Conservation (phyloP, 35 echinoderm and acorn worm species). For the Holothuria glaberrima region DNA sequence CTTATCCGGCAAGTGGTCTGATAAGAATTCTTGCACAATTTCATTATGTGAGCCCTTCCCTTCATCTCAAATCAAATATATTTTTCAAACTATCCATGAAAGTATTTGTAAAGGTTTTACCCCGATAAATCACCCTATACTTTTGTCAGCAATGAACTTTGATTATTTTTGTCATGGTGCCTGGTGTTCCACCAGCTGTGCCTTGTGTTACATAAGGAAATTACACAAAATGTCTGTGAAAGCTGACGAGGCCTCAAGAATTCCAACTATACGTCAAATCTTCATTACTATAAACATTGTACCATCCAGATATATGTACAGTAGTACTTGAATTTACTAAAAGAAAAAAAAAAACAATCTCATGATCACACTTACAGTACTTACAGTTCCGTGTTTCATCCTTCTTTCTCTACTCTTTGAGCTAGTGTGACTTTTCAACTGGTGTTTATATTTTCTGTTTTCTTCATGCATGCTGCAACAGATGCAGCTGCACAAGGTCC, state of each 20-base stretch:
- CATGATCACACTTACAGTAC: background rate
- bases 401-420: conserved; percentile 12
- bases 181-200: background rate
- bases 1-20: background rate
- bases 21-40: background rate
- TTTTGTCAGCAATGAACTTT: conserved; percentile 2
- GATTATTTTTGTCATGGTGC: background rate
- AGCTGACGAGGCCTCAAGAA: background rate
- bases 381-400: background rate
- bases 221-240: conserved; percentile 1
- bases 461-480: background rate
- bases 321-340: background rate
- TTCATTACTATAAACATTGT: background rate
- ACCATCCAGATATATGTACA: background rate
- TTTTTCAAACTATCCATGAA: conserved; percentile 3
- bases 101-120: conserved; percentile 8
- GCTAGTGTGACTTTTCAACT: background rate
- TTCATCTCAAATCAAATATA: conserved; percentile 4
- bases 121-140: background rate
- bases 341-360: background rate
- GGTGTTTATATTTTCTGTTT: conserved; percentile 6
- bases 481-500: conserved; percentile 4
- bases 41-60: conserved; percentile 1
- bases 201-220: background rate
- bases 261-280: background rate